A percentile compares a stretch with the other conserved stretches of the same genome.
These are phyloP conservation scores for Oscheius sp. DNA, from an alignment of 2,888 invertebrate species.

Conservation along the genomic window DNA sequence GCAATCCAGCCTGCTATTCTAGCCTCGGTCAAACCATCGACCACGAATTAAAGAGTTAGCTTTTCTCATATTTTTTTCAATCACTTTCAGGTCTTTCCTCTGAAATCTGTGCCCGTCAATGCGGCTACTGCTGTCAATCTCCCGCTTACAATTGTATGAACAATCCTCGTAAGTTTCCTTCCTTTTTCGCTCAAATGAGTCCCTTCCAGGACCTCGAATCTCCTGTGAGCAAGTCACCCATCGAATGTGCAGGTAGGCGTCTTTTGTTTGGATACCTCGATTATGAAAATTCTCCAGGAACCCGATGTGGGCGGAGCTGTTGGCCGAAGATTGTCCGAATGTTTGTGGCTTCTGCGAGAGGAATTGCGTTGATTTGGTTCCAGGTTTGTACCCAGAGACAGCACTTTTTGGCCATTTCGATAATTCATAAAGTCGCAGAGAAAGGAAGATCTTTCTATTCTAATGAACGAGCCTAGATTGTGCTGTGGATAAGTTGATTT, in stretches of 20 bases:
- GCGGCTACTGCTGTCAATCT: constrained; percentile 30
- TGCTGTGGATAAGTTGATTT: constrained; percentile 25
- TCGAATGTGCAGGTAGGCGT: constrained; percentile 31
- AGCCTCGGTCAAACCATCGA: constrained; percentile 7
- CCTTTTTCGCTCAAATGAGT: not conserved
- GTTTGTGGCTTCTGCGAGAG: constrained; percentile 28
- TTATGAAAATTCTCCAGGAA: too few species aligned
- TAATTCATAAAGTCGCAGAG: too few species aligned
- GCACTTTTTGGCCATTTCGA: too few species aligned
- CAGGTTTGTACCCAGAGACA: too few species aligned
- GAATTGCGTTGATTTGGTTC: constrained; percentile 24
- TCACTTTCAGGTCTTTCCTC: too few species aligned
- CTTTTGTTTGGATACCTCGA: too few species aligned
- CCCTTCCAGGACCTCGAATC: constrained; percentile 14
- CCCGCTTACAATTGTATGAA: constrained; percentile 27
- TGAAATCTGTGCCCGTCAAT: constrained; percentile 28
- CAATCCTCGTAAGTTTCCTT: constrained; percentile 10
- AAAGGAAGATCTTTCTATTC: too few species aligned
- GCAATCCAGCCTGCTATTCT: constrained; percentile 23
- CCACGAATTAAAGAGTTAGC: constrained; percentile 31
- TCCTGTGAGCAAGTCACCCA: constrained; percentile 25
- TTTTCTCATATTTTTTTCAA: too few species aligned
- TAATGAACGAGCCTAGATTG: too few species aligned
- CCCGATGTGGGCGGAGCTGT: constrained; percentile 19
- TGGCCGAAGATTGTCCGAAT: constrained; percentile 28